Evolutionary conservation across 2,113 vertebrate genomes (phyloP), one percentile per base, ranked within the genome.

Genomic region (cat (Felis catus)): DNA sequence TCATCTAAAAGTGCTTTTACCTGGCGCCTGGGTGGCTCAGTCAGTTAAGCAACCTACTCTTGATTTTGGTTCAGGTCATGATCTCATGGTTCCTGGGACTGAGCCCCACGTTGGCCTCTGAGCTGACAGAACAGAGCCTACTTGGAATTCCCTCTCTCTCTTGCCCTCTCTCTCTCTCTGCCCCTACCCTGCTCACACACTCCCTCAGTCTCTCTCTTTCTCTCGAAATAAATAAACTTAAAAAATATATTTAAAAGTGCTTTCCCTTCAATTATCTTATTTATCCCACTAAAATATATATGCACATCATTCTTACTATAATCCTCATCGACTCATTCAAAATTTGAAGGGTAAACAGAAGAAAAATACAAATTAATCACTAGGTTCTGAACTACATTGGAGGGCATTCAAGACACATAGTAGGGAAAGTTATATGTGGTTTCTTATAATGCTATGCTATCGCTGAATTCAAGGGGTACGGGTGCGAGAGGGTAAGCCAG

Each of bases 1-100:
- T 58, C 41, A 96, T 83, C 96, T 76, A 95, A 87, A 97, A 97
- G 58, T 78, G 63, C 63, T 65, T 29, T 29, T 65, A 65, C 27
- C 27, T 65, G 27, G 63, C 5, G 0, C 27, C 63, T 65, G 27
- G 4, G 63, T 31, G 63, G 63, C 63, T 61, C 58, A 61, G 21
- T 61, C 58, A 61, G 58, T 61, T 61, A 61, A 61, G 21, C 58
- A 61, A 61, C 58, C 21, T 61, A 61, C 21, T 61, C 21, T 61
- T 61, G 58, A 61, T 61, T 61, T 61, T 23, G 21, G 58, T 21
- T 61, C 58, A 61, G 21, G 58, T 61, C 58, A 61, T 25, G 58
- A 61, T 61, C 58, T 61, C 21, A 8, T 7, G 21, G 58, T 61
- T 61, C 58, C 2, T 61, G 58, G 58, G 58, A 61, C 3, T 61